Conservation (phyloP, 1,140 invertebrate species). For the Bombus confusus region DNA sequence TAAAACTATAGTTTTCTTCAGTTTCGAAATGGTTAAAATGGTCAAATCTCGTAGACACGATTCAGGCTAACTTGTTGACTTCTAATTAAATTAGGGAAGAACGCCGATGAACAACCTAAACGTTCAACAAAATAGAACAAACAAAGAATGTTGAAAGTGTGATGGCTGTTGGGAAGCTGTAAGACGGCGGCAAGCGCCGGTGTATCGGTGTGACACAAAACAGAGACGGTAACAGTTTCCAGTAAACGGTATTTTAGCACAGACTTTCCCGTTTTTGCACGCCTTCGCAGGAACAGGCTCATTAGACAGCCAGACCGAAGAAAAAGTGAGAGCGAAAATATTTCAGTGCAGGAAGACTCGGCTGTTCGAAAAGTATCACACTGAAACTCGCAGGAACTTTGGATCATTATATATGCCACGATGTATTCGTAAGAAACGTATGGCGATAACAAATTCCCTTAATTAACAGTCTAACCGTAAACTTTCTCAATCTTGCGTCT, state of each 20-base stretch:
- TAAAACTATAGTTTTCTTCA: not conserved
- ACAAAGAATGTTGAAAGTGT: constrained; percentile 12
- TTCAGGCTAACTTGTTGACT: not conserved
- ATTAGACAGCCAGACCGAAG: constrained; percentile 47
- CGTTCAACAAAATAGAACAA: not conserved
- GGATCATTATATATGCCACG: constrained; percentile 17
- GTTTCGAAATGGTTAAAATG: not conserved
- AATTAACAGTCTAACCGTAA: constrained; percentile 13
- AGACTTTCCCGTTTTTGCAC: constrained; percentile 50
- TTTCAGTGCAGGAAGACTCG: constrained; percentile 41
- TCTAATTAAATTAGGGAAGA: not conserved
- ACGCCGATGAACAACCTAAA: too few species aligned
- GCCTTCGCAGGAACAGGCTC: constrained; percentile 39
- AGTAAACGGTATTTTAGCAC: constrained; percentile 37
- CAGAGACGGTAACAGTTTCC: constrained; percentile 3
- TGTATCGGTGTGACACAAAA: not conserved
- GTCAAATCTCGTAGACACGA: not conserved
- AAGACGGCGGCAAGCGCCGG: too few species aligned
- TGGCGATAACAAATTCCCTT: constrained; percentile 15
- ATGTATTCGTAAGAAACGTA: not conserved
- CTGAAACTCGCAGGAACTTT: not conserved
- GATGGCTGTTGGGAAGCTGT: too few species aligned
- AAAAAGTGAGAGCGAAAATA: constrained; percentile 59
- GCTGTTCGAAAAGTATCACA: constrained; percentile 4
- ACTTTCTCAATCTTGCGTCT: constrained; percentile 19